These are phyloP conservation scores for Xiphorhynchus elegans DNA, from an alignment of 2,113 vertebrate genomes.

Conservation along the genomic window DNA sequence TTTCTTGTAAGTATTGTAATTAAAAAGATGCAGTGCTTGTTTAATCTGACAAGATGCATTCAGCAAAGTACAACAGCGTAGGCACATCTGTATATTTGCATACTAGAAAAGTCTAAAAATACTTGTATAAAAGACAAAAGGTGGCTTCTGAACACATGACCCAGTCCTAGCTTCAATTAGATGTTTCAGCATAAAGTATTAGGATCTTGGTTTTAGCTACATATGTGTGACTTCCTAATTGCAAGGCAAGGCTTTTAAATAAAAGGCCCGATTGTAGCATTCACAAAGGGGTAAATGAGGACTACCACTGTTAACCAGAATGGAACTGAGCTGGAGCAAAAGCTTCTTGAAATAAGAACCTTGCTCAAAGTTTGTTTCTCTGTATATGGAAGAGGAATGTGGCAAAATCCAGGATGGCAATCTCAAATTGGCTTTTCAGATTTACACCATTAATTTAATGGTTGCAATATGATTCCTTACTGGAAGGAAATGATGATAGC, in stretches of 20 bases:
- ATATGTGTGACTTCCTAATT: conserved; percentile 73
- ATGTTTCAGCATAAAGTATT: conserved; percentile 60
- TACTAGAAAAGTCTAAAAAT: conserved; percentile 69
- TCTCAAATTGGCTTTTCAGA: neutral
- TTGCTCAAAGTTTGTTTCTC: conserved; percentile 48
- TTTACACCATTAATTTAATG: neutral
- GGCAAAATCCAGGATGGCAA: neutral
- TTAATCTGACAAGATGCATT: conserved; percentile 49
- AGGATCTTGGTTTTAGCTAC: conserved; percentile 69
- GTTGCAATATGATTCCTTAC: neutral
- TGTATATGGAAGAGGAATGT: neutral
- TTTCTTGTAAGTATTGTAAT: conserved; percentile 45
- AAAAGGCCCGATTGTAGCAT: conserved; percentile 5
- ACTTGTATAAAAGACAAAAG: conserved; percentile 65
- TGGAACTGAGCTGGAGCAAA: neutral
- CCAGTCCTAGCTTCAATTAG: conserved; percentile 67
- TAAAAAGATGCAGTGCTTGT: conserved; percentile 24
- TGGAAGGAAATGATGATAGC: neutral
- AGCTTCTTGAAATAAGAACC: neutral
- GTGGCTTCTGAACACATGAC: conserved; percentile 56
- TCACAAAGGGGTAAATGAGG: neutral
- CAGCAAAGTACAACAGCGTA: conserved; percentile 51
- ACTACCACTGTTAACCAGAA: neutral
- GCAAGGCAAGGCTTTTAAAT: conserved; percentile 63
- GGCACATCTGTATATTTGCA: conserved; percentile 74